Percentiles rank a stretch among this genome's conserved stretches.
Evolutionary conservation across 2,888 invertebrate genomes (phyloP).

Genomic region (Hoplodrina ambigua): DNA sequence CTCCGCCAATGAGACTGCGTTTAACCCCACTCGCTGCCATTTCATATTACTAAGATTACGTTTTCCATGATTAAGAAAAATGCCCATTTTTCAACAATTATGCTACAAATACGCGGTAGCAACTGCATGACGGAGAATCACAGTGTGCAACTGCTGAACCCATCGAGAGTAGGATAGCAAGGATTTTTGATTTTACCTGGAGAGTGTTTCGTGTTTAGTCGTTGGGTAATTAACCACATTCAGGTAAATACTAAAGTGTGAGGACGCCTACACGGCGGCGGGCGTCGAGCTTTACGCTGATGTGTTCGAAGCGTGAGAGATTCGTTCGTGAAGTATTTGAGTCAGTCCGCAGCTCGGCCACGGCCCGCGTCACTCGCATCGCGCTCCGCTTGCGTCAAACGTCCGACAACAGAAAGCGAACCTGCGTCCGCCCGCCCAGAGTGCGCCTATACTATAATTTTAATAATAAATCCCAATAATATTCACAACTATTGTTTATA

Average conservation of each 20-base stretch:
- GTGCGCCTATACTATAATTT: conserved; percentile 56
- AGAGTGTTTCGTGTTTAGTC: conserved; percentile 24
- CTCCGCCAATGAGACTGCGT: conserved; percentile 84
- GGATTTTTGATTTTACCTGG: conserved; percentile 5
- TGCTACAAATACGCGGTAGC: conserved; percentile 23
- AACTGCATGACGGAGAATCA: conserved; percentile 5
- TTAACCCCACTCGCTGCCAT: conserved; percentile 81
- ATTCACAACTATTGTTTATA: conserved; percentile 44
- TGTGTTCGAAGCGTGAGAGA: conserved; percentile 65
- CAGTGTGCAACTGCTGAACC: background rate
- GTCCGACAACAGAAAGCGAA: conserved; percentile 62
- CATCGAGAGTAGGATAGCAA: background rate
- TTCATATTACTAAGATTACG: conserved; percentile 77
- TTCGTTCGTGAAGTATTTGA: conserved; percentile 63
- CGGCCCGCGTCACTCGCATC: conserved; percentile 70
- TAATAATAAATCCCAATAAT: conserved; percentile 59
- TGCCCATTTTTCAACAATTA: conserved; percentile 66
- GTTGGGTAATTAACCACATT: conserved; percentile 46
- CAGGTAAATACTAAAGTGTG: conserved; percentile 55
- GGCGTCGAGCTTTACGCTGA: conserved; percentile 64
- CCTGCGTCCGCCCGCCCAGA: conserved; percentile 73
- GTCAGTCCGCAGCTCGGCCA: conserved; percentile 76
- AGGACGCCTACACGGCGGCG: conserved; percentile 62
- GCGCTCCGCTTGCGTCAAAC: conserved; percentile 67
- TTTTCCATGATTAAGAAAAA: conserved; percentile 79